Conservation (phyloP, 2,113 vertebrate species). For the Numenius arquata region DNA sequence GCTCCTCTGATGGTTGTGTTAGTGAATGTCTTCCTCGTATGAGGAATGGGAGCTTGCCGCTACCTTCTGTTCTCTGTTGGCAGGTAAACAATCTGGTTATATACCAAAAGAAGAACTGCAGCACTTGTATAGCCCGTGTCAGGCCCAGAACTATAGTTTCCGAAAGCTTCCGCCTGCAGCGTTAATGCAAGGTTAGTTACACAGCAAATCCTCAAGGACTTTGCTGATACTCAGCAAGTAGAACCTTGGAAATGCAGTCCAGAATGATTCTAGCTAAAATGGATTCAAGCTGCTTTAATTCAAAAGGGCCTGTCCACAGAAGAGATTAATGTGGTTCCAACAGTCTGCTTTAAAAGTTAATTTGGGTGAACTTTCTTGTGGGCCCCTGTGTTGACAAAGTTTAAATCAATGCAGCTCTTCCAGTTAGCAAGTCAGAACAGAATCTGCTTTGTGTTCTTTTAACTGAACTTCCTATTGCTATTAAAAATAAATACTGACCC, state of each 20-base stretch:
- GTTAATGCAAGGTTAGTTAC: background rate
- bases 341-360: background rate
- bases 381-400: background rate
- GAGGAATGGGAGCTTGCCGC: slow-evolving; percentile 11
- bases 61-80: slow-evolving; percentile 17
- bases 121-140: background rate
- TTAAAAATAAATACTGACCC: background rate
- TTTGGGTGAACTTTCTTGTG: background rate
- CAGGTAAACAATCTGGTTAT: slow-evolving; percentile 12
- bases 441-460: background rate
- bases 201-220: background rate
- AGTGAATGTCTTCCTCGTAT: background rate
- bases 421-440: background rate
- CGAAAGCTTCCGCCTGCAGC: background rate
- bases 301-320: background rate
- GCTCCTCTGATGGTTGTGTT: slow-evolving; percentile 5
- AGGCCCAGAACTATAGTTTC: background rate
- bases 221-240: background rate
- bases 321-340: background rate
- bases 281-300: background rate
- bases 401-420: background rate
- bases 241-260: background rate
- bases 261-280: background rate
- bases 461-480: background rate
- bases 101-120: background rate